These are phyloP conservation scores for Xiphophorus maculatus DNA, from an alignment of 2,113 vertebrate species.

Conservation along the genomic window DNA sequence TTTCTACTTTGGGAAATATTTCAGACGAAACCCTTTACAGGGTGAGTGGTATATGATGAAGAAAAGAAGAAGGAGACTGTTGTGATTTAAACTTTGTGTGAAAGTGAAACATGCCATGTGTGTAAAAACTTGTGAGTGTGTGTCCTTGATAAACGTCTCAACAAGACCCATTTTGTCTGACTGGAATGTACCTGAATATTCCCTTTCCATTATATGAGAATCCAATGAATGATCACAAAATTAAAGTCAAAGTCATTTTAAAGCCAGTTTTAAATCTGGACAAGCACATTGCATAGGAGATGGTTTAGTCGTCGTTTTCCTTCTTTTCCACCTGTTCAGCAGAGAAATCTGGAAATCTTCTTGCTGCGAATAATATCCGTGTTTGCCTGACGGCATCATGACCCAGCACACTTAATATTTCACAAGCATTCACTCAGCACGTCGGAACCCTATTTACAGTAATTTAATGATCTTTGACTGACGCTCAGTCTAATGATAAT, in stretches of 20 bases:
- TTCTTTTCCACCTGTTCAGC: conserved; percentile 13
- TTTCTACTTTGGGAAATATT: neutral
- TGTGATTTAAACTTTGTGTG: no score
- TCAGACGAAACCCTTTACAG: neutral
- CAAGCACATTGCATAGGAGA: conserved; percentile 11
- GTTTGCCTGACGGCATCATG: neutral
- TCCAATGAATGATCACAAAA: neutral
- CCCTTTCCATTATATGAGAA: neutral
- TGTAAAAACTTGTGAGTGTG: no score
- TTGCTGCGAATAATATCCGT: neutral
- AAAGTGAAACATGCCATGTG: no score
- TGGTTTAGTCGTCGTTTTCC: conserved; percentile 12
- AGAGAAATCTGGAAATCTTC: neutral
- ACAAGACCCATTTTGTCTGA: neutral
- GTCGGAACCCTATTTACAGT: conserved; percentile 1
- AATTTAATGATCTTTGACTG: conserved; percentile 37
- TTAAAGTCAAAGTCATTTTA: neutral
- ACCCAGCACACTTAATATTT: conserved; percentile 13
- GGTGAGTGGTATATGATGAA: neutral
- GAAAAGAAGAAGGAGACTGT: neutral
- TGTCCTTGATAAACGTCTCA: no score
- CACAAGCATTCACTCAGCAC: conserved; percentile 14
- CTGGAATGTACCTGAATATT: neutral
- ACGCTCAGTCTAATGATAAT: conserved; percentile 26
- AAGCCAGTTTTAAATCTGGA: neutral